Evolutionary conservation across 2,888 invertebrate species (phyloP).

Genomic region (Mesodorylaimus sp.): DNA sequence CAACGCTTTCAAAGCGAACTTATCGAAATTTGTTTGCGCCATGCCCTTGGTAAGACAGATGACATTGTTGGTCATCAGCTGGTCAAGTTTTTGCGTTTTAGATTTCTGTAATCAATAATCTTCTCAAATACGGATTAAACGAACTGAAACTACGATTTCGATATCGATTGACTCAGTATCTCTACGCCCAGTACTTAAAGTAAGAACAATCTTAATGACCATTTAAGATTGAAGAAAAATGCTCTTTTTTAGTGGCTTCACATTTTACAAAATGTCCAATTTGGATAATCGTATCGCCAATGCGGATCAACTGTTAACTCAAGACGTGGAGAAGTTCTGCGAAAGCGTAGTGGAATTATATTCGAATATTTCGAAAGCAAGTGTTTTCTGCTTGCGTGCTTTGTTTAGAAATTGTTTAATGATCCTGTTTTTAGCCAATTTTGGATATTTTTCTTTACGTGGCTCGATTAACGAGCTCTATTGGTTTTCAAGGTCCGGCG

Average conservation of each 20-base stretch:
- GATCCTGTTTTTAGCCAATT: constrained; percentile 47
- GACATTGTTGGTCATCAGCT: not conserved
- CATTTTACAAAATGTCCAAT: constrained; percentile 89
- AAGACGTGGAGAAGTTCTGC: constrained; percentile 92
- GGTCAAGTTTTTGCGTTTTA: constrained; percentile 26
- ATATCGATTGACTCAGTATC: constrained; percentile 62
- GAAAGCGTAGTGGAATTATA: constrained; percentile 84
- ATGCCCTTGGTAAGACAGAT: constrained; percentile 57
- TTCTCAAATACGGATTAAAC: constrained; percentile 80
- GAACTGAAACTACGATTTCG: constrained; percentile 76
- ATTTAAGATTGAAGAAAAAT: not conserved
- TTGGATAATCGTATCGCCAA: constrained; percentile 83
- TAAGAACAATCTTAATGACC: constrained; percentile 36
- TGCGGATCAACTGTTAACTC: constrained; percentile 60
- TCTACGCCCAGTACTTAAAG: constrained; percentile 80
- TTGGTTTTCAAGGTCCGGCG: constrained; percentile 69
- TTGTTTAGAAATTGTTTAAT: too few relatives aligned
- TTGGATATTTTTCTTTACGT: constrained; percentile 85
- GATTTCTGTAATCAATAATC: constrained; percentile 80
- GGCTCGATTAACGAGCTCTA: constrained; percentile 61
- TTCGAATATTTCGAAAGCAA: constrained; percentile 71
- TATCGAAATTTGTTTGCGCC: constrained; percentile 57
- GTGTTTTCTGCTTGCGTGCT: not conserved
- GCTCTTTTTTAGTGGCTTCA: too few relatives aligned
- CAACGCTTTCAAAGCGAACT: constrained; percentile 50